Evolutionary conservation across 2,797 vertebrate genomes (phyloP).

Genomic region (Apogon hyalosoma): DNA sequence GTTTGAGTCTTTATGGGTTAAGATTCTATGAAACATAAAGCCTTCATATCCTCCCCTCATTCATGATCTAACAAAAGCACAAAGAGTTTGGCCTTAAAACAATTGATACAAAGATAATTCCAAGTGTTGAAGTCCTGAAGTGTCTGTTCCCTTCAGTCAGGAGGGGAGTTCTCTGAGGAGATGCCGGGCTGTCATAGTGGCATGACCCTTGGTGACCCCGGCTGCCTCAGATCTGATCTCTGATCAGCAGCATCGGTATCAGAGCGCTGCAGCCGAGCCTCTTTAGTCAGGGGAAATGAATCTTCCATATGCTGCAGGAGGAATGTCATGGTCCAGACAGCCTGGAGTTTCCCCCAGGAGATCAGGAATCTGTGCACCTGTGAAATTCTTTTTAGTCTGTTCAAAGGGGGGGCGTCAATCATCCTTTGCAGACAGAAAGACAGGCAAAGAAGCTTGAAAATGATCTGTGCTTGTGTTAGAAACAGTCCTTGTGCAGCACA

Average conservation of each 20-base stretch:
- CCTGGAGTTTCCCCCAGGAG: slow-evolving; percentile 38
- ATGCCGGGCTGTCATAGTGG: slow-evolving; percentile 10
- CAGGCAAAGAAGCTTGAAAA: no score
- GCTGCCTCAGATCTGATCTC: slow-evolving; percentile 53
- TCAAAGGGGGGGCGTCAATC: background rate
- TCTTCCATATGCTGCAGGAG: slow-evolving; percentile 63
- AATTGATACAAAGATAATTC: no score
- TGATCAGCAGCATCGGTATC: slow-evolving; percentile 39
- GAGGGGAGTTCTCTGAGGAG: slow-evolving; percentile 39
- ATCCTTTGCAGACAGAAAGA: no score
- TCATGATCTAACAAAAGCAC: no score
- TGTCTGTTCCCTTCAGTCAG: slow-evolving; percentile 20
- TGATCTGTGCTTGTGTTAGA: no score
- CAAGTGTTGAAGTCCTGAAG: no score
- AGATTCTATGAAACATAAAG: no score
- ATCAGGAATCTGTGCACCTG: slow-evolving; percentile 69
- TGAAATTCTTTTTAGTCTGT: slow-evolving; percentile 55
- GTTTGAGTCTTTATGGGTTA: no score
- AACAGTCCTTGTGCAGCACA: no score
- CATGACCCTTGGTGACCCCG: slow-evolving; percentile 35
- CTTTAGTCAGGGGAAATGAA: slow-evolving; percentile 59
- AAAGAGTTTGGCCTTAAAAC: no score
- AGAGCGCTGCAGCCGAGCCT: slow-evolving; percentile 22
- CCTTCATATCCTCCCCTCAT: no score
- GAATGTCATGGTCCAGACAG: slow-evolving; percentile 62